A percentile compares a stretch with the other conserved stretches of the same genome.
Evolutionary conservation across 2,888 invertebrate species (phyloP).

Genomic region (Atrina japonica): DNA sequence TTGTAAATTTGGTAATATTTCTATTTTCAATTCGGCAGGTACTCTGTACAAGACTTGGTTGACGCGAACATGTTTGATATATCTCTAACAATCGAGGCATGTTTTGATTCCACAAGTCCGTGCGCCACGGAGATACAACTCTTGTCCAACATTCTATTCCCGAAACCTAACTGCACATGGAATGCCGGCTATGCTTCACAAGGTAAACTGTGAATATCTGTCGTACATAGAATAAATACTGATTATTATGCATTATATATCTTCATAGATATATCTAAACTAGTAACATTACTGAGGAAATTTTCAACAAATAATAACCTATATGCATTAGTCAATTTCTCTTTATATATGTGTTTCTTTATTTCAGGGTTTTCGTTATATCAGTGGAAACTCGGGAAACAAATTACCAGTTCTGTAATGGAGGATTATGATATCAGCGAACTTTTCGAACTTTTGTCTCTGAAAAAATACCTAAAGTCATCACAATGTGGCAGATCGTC

Average conservation of each 20-base stretch:
- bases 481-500: conserved; percentile 16
- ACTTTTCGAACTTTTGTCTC: conserved; percentile 25
- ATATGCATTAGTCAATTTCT: no score
- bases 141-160: conserved; percentile 25
- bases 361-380: conserved; percentile 34
- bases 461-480: conserved; percentile 24
- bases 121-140: conserved; percentile 30
- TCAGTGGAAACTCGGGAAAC: conserved; percentile 25
- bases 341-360: no score
- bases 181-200: conserved; percentile 21
- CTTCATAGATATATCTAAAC: no score
- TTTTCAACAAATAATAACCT: no score
- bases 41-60: conserved; percentile 29
- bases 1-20: no score
- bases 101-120: conserved; percentile 26
- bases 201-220: no score
- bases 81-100: conserved; percentile 24
- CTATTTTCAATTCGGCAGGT: no score
- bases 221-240: no score
- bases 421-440: conserved; percentile 22
- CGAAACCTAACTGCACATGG: conserved; percentile 37
- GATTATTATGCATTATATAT: no score
- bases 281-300: no score
- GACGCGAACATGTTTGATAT: conserved; percentile 35
- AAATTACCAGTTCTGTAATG: conserved; percentile 5